A percentile compares a stretch with the other conserved stretches of the same genome.
Evolutionary conservation across 2,797 vertebrate genomes (phyloP).

Genomic region (Danio kyathit): DNA sequence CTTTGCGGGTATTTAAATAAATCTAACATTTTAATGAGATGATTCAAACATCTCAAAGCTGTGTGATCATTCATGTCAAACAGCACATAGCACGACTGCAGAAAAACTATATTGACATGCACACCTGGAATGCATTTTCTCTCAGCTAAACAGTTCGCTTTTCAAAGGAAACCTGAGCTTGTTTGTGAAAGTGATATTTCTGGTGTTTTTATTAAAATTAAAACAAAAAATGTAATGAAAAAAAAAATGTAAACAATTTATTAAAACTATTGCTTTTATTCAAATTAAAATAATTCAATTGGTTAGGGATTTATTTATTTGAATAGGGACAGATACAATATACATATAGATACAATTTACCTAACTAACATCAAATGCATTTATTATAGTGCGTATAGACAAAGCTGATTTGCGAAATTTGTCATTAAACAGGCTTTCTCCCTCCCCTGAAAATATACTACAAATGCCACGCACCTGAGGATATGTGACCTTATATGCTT

Average conservation of each 20-base stretch:
- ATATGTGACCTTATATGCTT: neutral
- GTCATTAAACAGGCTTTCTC: no score
- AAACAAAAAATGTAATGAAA: no score
- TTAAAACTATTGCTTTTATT: neutral
- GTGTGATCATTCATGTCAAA: constrained; percentile 26
- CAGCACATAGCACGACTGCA: neutral
- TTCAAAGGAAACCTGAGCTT: constrained; percentile 13
- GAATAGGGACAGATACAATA: no score
- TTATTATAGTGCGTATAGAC: no score
- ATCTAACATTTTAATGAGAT: constrained; percentile 3
- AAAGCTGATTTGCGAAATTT: no score
- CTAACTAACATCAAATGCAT: no score
- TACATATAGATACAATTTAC: no score
- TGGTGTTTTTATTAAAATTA: neutral
- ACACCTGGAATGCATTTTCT: constrained; percentile 26
- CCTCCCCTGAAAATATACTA: no score
- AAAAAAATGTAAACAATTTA: no score
- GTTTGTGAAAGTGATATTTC: constrained; percentile 17
- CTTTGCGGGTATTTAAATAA: neutral
- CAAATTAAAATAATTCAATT: neutral
- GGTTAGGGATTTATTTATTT: neutral
- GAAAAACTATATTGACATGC: constrained; percentile 26
- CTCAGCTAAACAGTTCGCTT: constrained; percentile 11
- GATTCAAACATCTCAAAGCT: constrained; percentile 32
- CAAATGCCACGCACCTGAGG: neutral